Evolutionary conservation across 2,888 invertebrate species (phyloP), one percentile per base, ranked within the genome.

Genomic region (Orthosia gracilis): DNA sequence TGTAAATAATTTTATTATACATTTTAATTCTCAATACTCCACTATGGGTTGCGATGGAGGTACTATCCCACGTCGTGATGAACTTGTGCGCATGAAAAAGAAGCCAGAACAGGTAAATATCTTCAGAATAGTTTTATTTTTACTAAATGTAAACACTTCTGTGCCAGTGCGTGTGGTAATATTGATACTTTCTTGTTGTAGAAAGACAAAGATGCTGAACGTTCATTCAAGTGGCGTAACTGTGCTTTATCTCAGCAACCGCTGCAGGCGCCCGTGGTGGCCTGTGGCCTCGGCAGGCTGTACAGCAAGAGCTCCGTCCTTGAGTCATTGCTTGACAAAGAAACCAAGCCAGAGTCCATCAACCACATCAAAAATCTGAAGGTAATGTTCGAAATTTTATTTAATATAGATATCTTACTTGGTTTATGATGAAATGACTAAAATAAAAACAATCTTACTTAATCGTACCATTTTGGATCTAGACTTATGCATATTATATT

Each of bases 1-100:
- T 54, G 13, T 49, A 63, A 87, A 73, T 78, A 61, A 54, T 55
- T 63, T 65, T 55, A 23, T 23, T 12, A 15, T 11, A 18, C 17
- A 55, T 5, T 18, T n/a, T 55, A 15, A 13, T 57, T 50, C 2
- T 64, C 15, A 64, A 76, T 63, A 49, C 69, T 57, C 23, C 21
- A 89, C 55, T 66, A 99, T 99, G 99, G 99, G 99, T 97, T 99
- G 99, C 91, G 99, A 99, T 97, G 99, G 99, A 87, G 99, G 99
- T 88, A 99, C 99, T 52, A 99, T 99, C 92, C 99, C 99, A 0
- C 97, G 98, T 80, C 97, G 99, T 76, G 99, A 99, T 93, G 99
- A 99, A 92, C 97, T 99, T 21, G 99, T 99, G 11, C 97, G 98
- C 82, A 97, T 98, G 15, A 99, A 99, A 92, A 98, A 99, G 94